Evolutionary conservation across 2,888 invertebrate species (phyloP).

Genomic region (Branchipolynoe longqiensis): DNA sequence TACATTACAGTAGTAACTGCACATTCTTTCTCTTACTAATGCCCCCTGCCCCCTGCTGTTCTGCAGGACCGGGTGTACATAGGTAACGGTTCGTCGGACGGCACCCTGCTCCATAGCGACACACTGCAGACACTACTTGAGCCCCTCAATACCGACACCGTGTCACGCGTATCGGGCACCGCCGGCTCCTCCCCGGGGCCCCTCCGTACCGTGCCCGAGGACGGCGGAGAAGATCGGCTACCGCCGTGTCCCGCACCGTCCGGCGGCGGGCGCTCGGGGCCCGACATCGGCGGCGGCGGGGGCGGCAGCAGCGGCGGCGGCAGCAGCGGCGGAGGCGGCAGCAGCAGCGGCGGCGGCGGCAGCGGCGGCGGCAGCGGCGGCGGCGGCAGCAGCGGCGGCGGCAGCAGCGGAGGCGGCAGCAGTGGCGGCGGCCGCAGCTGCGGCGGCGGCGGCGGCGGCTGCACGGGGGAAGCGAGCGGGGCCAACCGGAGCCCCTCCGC

Average conservation of each 20-base stretch:
- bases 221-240: background rate
- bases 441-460: no score
- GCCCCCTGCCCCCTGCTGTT: background rate
- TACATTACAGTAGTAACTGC: background rate
- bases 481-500: background rate
- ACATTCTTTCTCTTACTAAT: background rate
- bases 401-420: no score
- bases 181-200: background rate
- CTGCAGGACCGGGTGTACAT: background rate
- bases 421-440: no score
- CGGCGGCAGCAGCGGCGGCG: no score
- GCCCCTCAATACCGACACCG: background rate
- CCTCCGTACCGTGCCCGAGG: conserved; percentile 22
- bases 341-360: no score
- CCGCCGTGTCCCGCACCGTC: no score
- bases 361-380: no score
- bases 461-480: background rate
- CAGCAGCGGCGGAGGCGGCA: no score
- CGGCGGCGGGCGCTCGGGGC: no score
- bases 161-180: background rate
- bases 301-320: no score
- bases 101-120: background rate
- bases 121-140: background rate
- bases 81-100: background rate
- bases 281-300: no score